A percentile compares a stretch with the other conserved stretches of the same genome.
Conservation (phyloP, 2,797 vertebrate species). For the Loris lydekkerianus region DNA sequence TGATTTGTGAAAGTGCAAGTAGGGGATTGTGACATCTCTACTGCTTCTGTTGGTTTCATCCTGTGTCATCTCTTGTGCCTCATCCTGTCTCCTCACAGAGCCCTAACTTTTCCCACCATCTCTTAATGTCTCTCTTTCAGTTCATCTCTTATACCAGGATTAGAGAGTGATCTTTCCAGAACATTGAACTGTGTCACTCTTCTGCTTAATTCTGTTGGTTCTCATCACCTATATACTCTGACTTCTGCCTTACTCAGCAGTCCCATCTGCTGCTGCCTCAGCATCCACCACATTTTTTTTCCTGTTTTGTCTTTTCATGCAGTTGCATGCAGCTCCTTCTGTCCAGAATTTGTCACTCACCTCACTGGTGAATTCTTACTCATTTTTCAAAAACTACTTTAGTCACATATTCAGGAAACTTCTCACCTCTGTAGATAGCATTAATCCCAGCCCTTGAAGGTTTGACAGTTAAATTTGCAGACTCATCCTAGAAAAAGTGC, state of each 20-base stretch:
- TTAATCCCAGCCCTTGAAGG: not conserved
- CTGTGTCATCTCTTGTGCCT: not conserved
- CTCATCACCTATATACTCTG: not conserved
- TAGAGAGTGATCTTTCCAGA: conserved; percentile 1
- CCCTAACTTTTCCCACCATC: not conserved
- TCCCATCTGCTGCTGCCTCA: not conserved
- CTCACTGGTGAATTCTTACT: not conserved
- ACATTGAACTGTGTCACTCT: not conserved
- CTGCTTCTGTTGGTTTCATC: not conserved
- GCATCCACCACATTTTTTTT: not conserved
- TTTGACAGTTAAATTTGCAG: too few species aligned
- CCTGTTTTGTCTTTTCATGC: not conserved
- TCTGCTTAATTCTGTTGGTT: not conserved
- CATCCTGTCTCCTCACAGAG: not conserved
- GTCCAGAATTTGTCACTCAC: not conserved
- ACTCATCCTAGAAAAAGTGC: too few species aligned
- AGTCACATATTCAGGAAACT: not conserved
- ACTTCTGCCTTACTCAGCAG: not conserved
- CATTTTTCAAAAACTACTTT: conserved; percentile 43
- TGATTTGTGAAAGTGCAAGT: conserved; percentile 19
- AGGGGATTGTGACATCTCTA: not conserved
- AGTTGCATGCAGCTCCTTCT: not conserved
- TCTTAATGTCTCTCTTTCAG: conserved; percentile 42
- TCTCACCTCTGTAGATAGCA: not conserved
- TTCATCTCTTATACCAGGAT: conserved; percentile 3